These are phyloP conservation scores for Turritopsis dohrnii DNA, from an alignment of 30 jellyfish, hydroid and myxozoan species.

Conservation along the genomic window DNA sequence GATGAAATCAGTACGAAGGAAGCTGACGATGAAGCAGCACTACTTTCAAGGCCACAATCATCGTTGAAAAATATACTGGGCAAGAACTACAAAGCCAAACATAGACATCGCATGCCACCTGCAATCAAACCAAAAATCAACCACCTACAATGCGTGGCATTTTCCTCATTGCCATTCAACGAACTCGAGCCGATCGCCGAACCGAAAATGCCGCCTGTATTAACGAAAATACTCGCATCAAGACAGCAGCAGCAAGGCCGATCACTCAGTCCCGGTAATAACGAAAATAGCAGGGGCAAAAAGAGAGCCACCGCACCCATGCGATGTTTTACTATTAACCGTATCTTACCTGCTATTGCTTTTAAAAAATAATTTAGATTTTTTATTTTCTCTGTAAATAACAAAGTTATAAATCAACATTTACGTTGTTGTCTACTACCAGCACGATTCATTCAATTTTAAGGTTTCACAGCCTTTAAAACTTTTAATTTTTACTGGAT, in stretches of 20 bases:
- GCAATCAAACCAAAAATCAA: conserved; percentile 60
- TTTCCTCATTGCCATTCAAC: conserved; percentile 66
- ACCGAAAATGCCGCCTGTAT: conserved; percentile 47
- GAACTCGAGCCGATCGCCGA: conserved; percentile 54
- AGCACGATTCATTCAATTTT: too few relatives aligned
- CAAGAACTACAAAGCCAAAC: conserved; percentile 73
- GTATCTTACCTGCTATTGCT: neutral
- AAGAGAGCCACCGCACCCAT: neutral
- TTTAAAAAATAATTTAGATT: neutral
- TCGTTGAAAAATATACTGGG: conserved; percentile 63
- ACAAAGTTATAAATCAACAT: neutral
- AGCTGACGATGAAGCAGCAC: conserved; percentile 2
- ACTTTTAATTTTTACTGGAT: too few relatives aligned
- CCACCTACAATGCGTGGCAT: conserved; percentile 81
- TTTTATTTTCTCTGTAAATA: neutral
- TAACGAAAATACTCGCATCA: conserved; percentile 31
- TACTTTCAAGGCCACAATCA: conserved; percentile 12
- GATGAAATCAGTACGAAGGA: conserved; percentile 12
- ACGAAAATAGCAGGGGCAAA: neutral
- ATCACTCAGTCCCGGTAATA: neutral
- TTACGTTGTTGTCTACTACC: neutral
- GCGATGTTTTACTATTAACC: neutral
- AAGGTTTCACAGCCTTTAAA: too few relatives aligned
- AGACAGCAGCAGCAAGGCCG: conserved; percentile 26
- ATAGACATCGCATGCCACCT: conserved; percentile 67